Evolutionary conservation across 2,888 invertebrate genomes (phyloP), one percentile per base, ranked within the genome.

Genomic region (Morpho helenor): DNA sequence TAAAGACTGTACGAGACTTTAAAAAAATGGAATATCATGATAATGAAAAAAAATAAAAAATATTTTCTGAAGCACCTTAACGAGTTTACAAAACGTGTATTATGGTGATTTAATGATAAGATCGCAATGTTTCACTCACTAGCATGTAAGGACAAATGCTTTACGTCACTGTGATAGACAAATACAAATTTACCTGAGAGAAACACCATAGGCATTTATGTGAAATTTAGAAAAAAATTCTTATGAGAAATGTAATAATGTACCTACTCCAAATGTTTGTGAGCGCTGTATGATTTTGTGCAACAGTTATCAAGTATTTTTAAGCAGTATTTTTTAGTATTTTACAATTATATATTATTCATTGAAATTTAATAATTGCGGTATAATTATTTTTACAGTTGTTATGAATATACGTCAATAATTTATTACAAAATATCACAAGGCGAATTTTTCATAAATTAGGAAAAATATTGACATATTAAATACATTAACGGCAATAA

Each of bases 141-240:
- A 90, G 89, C 82, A 84, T 87, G 80, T 90, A 89, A 89, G 89
- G 84, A 89, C 84, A 87, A 87, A 89, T 87, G 87, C 88, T 86
- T 88, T 88, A 86, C 78, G 82, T 79, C 87, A 84, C 88, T 89
- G 89, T 89, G 90, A 89, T 89, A 87, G 84, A 82, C 84, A 81
- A n/a, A 84, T 84, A 83, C 81, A 81, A 80, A 80, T 83, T 79
- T 81, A 82, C 74, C 80, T 77, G 84, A 84, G 82, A 77, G 77
- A 79, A 78, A 80, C 84, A 82, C 82, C 82, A 80, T 79, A 79
- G 76, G 76, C 79, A 77, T 82, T 78, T 80, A 79, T 75, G 76
- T 76, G 72, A 76, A 76, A 65, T 71, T 69, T 69, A 72, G 66
- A 64, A 68, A 69, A 68, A 69, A 63, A 59, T 59, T 76, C 75